phyloP scores from a whole-genome alignment of 1,140 invertebrate genomes.

The Latrodectus geometricus region DNA sequence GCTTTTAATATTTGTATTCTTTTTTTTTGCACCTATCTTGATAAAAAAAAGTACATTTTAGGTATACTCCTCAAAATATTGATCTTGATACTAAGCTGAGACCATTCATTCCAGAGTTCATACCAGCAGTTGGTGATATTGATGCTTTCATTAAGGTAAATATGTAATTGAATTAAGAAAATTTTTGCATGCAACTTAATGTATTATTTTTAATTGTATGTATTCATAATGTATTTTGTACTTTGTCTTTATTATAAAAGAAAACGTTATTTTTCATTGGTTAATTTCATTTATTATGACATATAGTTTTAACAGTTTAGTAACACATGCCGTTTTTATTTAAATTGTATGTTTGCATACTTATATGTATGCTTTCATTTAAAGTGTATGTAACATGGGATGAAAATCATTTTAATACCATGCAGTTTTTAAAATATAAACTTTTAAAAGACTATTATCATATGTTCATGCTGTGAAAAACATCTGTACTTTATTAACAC shows the following conservation, averaged over 20 bases:
- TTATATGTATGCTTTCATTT: too few species aligned
- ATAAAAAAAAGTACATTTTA: slow-evolving; percentile 68
- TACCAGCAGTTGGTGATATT: slow-evolving; percentile 97
- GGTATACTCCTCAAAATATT: slow-evolving; percentile 92
- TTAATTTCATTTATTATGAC: background rate
- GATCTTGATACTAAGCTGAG: slow-evolving; percentile 90
- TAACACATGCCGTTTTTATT: too few species aligned
- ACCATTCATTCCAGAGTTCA: slow-evolving; percentile 96
- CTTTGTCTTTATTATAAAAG: background rate
- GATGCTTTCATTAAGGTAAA: slow-evolving; percentile 93
- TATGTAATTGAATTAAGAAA: slow-evolving; percentile 14
- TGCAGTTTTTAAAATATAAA: background rate
- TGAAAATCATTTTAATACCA: too few species aligned
- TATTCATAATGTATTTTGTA: background rate
- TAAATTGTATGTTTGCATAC: too few species aligned
- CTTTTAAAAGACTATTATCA: too few species aligned
- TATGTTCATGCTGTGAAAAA: too few species aligned
- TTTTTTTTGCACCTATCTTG: background rate
- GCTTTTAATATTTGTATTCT: background rate
- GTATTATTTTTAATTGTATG: background rate
- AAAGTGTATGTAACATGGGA: too few species aligned
- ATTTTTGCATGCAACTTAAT: background rate
- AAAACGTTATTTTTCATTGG: background rate
- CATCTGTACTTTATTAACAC: too few species aligned
- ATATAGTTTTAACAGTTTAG: too few species aligned